phyloP scores from a whole-genome alignment of 2,797 vertebrate genomes.

The Buceros bicornis region DNA sequence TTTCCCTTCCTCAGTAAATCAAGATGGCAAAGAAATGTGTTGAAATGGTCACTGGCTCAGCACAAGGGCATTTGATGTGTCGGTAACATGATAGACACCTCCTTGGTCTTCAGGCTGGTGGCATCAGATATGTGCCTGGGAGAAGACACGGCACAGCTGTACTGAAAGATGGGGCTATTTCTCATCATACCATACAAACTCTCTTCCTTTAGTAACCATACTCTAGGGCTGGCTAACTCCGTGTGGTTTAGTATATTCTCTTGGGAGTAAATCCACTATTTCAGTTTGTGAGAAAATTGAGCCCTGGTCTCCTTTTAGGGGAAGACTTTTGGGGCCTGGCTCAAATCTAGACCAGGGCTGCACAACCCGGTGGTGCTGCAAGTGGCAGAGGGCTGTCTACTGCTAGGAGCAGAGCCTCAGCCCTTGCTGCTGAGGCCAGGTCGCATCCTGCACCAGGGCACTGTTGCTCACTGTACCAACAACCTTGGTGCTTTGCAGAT shows the following conservation, averaged over 20 bases:
- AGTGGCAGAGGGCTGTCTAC: not conserved
- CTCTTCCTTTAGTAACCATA: fast-evolving
- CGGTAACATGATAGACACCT: not conserved
- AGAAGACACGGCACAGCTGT: not conserved
- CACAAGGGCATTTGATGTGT: not conserved
- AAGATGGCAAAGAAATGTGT: not conserved
- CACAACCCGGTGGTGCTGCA: not conserved
- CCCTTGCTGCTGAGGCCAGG: not conserved
- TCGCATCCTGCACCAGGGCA: fast-evolving
- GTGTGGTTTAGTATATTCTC: not conserved
- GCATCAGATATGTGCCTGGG: not conserved
- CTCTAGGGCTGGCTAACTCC: not conserved
- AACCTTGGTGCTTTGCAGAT: not conserved
- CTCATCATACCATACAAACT: not conserved
- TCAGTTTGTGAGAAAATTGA: not conserved
- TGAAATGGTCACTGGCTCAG: not conserved
- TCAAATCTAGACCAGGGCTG: not conserved
- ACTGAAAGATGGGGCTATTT: not conserved
- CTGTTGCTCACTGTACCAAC: not conserved
- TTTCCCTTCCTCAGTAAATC: not conserved
- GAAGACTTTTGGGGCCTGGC: not conserved
- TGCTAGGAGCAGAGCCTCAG: not conserved
- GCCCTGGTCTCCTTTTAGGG: not conserved
- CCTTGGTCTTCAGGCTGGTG: not conserved
- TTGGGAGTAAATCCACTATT: not conserved